These are phyloP conservation scores for Hylaeus anthracinus DNA, from an alignment of 1,140 invertebrate species.

Conservation along the genomic window DNA sequence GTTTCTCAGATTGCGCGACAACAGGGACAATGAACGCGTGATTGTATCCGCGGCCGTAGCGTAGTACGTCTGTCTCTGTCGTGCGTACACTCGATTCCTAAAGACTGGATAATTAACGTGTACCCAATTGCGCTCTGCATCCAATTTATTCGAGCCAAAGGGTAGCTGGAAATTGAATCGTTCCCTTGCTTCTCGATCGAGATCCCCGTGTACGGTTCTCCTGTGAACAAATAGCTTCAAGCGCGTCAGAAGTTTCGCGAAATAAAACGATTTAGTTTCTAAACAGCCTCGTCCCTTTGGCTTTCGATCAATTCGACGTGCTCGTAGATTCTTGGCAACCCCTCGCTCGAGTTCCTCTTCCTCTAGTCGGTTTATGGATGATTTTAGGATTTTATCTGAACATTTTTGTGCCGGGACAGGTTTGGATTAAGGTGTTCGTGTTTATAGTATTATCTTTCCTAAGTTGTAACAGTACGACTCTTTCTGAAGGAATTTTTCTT, in stretches of 20 bases:
- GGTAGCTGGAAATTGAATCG: slow-evolving; percentile 4
- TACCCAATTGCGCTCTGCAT: slow-evolving; percentile 26
- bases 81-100: slow-evolving; percentile 5
- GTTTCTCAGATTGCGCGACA: slow-evolving; percentile 39
- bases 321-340: neutral
- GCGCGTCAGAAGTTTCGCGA: neutral
- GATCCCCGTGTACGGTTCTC: neutral
- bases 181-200: no score
- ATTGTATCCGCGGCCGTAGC: slow-evolving; percentile 33
- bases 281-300: neutral
- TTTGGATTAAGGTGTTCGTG: no score
- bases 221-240: neutral
- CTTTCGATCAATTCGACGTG: neutral
- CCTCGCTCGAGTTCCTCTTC: no score
- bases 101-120: slow-evolving; percentile 47
- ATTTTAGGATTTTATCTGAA: no score
- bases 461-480: no score
- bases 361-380: no score
- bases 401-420: no score
- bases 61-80: slow-evolving; percentile 15
- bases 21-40: slow-evolving; percentile 38
- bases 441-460: no score
- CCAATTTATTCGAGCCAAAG: slow-evolving; percentile 20
- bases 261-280: neutral
- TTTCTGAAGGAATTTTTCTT: no score